Percentiles rank a stretch among this genome's conserved stretches.
Evolutionary conservation across 2,113 vertebrate species (phyloP).

Genomic region (Ammodramus savannarum): DNA sequence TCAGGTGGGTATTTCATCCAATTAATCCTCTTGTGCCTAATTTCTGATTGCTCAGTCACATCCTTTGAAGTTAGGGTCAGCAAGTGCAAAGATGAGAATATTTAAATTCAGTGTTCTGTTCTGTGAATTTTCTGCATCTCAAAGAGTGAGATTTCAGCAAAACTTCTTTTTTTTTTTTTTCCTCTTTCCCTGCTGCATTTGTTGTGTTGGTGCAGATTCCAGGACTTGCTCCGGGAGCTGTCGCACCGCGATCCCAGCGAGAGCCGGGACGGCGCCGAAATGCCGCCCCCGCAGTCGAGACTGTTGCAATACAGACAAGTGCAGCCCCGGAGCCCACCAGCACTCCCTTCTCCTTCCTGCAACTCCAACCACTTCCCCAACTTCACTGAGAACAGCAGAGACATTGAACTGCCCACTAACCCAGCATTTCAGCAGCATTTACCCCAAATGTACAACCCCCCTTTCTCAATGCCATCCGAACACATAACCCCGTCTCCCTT

Average conservation of each 20-base stretch:
- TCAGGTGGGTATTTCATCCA: conserved; percentile 51
- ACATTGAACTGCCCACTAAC: conserved; percentile 81
- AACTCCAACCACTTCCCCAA: conserved; percentile 80
- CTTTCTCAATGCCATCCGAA: conserved; percentile 86
- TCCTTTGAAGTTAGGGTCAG: conserved; percentile 51
- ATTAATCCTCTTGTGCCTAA: conserved; percentile 20
- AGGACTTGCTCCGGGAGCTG: conserved; percentile 91
- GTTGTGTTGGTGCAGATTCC: conserved; percentile 78
- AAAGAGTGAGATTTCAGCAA: neutral
- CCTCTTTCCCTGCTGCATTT: neutral
- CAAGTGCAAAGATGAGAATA: neutral
- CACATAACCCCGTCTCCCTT: conserved; percentile 84
- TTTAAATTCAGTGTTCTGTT: neutral
- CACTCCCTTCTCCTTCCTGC: conserved; percentile 80
- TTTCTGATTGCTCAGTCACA: conserved; percentile 29
- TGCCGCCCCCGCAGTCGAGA: conserved; percentile 95
- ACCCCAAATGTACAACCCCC: conserved; percentile 80
- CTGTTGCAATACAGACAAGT: conserved; percentile 96
- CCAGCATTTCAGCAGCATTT: conserved; percentile 84
- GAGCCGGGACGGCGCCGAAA: conserved; percentile 84
- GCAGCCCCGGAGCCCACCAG: conserved; percentile 84
- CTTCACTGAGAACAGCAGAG: conserved; percentile 80
- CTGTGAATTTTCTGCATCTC: neutral
- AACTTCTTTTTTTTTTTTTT: neutral
- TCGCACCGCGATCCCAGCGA: conserved; percentile 86